Evolutionary conservation across 2,888 invertebrate genomes (phyloP), one percentile per base, ranked within the genome.

Genomic region (Baronia brevicornis): DNA sequence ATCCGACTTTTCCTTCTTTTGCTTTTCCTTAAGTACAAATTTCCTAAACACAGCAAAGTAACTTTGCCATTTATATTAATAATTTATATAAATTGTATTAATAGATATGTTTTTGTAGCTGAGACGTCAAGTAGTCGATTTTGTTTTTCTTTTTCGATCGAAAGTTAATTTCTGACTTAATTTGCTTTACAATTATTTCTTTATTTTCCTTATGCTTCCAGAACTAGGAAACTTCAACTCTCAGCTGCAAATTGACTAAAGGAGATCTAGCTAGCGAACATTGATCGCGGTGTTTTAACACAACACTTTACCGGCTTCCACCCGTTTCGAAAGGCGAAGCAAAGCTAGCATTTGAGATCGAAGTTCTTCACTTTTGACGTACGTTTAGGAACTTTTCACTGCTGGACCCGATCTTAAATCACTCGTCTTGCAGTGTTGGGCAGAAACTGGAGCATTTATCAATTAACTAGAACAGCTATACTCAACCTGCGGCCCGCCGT

Each of bases 1-100:
- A 12, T 5, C 13, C n/a, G 6, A 13, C 3, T 3, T 18, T 14
- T 11, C n/a, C 10, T 8, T 7, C 15, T 15, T 10, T 21, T 33
- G 22, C 20, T 15, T 7, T 29, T 28, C 23, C 27, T 15, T 33
- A 35, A 35, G 27, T 36, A 36, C 36, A 36, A 26, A 30, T 27
- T 35, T 27, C 22, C 30, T 34, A 25, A 7, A 28, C 22, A 25
- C 26, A 36, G 29, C 29, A 21, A 27, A 9, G 22, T 21, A 7
- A n/a, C 19, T 20, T 17, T 18, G 18, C 26, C 8, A 21, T 26
- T 25, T 24, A 20, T 10, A 21, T 20, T 14, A 24, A 7, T 3
- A 18, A 14, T 13, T 30, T 15, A 25, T 21, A n/a, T n/a, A n/a
- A n/a, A n/a, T n/a, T n/a, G n/a, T n/a, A n/a, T n/a, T n/a, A n/a